Evolutionary conservation across 2,113 vertebrate genomes (phyloP), one percentile per base, ranked within the genome.

Genomic region (Xenopus laevis): DNA sequence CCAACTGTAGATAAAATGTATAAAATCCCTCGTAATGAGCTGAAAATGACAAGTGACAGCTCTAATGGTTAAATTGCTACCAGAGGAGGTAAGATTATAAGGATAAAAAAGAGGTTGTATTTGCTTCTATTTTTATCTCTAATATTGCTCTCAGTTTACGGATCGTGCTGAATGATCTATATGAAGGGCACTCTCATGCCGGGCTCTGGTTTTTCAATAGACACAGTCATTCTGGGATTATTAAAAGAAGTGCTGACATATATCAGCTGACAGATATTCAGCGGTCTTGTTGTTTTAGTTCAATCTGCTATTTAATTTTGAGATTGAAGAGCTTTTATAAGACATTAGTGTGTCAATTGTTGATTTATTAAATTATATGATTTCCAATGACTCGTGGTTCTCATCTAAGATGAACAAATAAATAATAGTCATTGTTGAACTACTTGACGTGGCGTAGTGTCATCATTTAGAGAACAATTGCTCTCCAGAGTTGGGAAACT

Each of bases 11-110:
- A 68, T 76, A 89, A 82, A 86, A 90, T 89, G 89, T 80, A 84
- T 88, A 84, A 83, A 91, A 92, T 92, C 84, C 87, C 82, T 83
- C 83, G 84, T 91, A 92, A 92, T 89, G 88, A 90, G 79, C 74
- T 81, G 85, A 89, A 86, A 92, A 86, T 82, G 84, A 88, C 75
- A 83, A 80, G 55, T 81, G 85, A 87, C 81, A 90, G 76, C 30
- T 90, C 80, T 88, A 90, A 91, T 87, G 91, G 89, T 83, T 83
- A 79, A 90, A 91, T 81, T 85, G 79, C 30, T 85, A 78, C 80
- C 79, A 76, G 79, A 78, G 83, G 83, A 82, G 83, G 79, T 86
- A 86, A 87, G 85, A 79, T 83, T 72, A 70, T 75, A 81, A 72
- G 46, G 68, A 77, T 75, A 74, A 70, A 62, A 82, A 81, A 82